Evolutionary conservation across 2,113 vertebrate genomes (phyloP).

Genomic region (Myiopsitta monachus): DNA sequence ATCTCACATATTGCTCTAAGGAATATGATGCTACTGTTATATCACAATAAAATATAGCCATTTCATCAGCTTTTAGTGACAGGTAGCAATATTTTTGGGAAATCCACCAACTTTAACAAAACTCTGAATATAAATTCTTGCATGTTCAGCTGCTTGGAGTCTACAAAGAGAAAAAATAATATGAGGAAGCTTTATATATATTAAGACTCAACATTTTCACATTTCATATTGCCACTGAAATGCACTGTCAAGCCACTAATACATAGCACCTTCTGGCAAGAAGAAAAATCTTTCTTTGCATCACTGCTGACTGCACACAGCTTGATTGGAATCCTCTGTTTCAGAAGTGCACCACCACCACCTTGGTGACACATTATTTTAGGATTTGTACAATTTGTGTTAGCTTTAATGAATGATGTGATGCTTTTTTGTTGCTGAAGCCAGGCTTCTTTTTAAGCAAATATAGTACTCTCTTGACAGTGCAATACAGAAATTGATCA

Average conservation of each 20-base stretch:
- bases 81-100: background rate
- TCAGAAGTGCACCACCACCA: background rate
- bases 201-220: background rate
- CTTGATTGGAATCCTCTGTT: background rate
- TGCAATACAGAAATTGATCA: slow-evolving; percentile 14
- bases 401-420: slow-evolving; percentile 6
- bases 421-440: slow-evolving; percentile 20
- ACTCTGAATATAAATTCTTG: background rate
- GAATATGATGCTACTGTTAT: background rate
- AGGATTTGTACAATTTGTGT: background rate
- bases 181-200: background rate
- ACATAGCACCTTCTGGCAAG: background rate
- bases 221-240: background rate
- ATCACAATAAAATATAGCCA: background rate
- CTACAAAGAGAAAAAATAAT: background rate
- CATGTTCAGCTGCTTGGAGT: background rate
- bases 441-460: slow-evolving; percentile 15
- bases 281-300: background rate
- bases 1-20: background rate
- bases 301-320: slow-evolving; percentile 10
- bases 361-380: slow-evolving; percentile 35
- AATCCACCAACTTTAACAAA: background rate
- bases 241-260: background rate
- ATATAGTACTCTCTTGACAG: background rate
- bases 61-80: background rate